Conservation (phyloP, 2,113 vertebrate genomes). For the Heterochromis multidens region DNA sequence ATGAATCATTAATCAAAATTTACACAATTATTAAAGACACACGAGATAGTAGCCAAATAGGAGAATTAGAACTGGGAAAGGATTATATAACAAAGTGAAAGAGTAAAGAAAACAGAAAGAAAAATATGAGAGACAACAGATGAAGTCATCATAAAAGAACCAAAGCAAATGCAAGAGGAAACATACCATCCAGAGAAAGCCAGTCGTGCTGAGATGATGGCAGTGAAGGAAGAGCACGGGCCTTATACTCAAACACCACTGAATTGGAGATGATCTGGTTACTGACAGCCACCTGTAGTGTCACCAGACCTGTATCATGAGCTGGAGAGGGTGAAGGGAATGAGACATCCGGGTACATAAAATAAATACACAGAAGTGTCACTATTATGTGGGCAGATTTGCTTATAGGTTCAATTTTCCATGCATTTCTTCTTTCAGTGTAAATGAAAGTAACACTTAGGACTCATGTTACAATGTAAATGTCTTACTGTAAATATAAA, state of each 20-base stretch:
- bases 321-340: slow-evolving; percentile 73
- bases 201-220: slow-evolving; percentile 99
- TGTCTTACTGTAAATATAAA: not conserved
- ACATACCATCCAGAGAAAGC: slow-evolving; percentile 96
- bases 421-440: not conserved
- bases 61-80: not conserved
- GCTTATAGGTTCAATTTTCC: not conserved
- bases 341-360: not conserved
- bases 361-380: not conserved
- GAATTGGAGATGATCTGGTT: slow-evolving; percentile 99
- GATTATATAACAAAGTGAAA: not conserved
- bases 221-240: slow-evolving; percentile 92
- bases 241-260: slow-evolving; percentile 99
- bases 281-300: slow-evolving; percentile 97
- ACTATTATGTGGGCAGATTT: not conserved
- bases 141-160: not conserved
- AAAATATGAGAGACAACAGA: not conserved
- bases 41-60: not conserved
- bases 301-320: slow-evolving; percentile 97
- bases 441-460: not conserved
- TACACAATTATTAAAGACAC: not conserved
- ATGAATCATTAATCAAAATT: not conserved
- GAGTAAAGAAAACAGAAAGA: not conserved
- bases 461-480: not conserved
- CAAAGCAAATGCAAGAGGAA: not conserved